Percentiles rank a stretch among this genome's conserved stretches.
Evolutionary conservation across 2,888 invertebrate genomes (phyloP).

Genomic region (Chesias legatella): DNA sequence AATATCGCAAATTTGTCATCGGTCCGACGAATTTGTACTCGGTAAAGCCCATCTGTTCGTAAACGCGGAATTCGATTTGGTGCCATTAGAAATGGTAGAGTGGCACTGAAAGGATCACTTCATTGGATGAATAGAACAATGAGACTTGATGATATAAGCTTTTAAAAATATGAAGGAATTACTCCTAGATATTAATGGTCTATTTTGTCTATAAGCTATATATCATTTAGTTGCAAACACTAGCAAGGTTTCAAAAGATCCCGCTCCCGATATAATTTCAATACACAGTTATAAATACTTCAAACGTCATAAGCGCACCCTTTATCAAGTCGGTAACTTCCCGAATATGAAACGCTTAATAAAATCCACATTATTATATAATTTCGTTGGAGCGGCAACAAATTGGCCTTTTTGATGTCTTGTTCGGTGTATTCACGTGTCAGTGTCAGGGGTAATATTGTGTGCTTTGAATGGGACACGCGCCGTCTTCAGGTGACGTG

Average conservation of each 20-base stretch:
- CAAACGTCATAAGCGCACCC: constrained; percentile 45
- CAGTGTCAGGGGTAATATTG: constrained; percentile 51
- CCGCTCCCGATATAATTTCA: constrained; percentile 12
- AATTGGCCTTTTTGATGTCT: constrained; percentile 77
- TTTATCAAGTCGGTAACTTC: constrained; percentile 44
- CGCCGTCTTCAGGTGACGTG: constrained; percentile 57
- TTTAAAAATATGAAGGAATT: constrained; percentile 14
- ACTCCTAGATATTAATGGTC: too few relatives aligned
- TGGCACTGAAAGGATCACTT: constrained; percentile 40
- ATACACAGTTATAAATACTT: constrained; percentile 34
- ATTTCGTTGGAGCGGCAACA: constrained; percentile 51
- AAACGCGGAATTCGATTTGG: constrained; percentile 63
- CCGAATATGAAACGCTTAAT: constrained; percentile 72
- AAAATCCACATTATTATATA: constrained; percentile 63
- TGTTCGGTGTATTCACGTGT: constrained; percentile 62
- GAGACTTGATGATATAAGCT: constrained; percentile 11
- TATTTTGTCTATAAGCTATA: too few relatives aligned
- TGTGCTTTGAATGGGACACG: constrained; percentile 52
- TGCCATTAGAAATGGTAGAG: constrained; percentile 55
- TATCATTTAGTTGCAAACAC: too few relatives aligned
- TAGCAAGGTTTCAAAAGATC: constrained; percentile 6
- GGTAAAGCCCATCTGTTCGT: constrained; percentile 65
- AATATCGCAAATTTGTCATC: constrained; percentile 80
- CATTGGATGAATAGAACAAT: constrained; percentile 51
- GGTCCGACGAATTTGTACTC: constrained; percentile 52